phyloP scores from a whole-genome alignment of 2,113 vertebrate species.

The Heptranchias perlo region DNA sequence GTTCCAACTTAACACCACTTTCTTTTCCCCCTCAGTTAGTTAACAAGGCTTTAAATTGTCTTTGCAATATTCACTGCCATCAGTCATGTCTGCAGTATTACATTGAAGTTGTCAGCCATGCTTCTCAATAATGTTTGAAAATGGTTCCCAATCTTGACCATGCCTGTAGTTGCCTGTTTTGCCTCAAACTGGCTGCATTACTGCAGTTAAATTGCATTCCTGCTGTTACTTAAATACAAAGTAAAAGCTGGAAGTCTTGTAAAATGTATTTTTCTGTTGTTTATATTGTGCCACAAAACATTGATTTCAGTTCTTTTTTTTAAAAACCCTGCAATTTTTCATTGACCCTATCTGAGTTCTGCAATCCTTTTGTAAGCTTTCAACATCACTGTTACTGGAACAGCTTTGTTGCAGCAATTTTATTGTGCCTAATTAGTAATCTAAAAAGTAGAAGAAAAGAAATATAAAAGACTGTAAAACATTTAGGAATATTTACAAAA shows the following conservation, averaged over 20 bases:
- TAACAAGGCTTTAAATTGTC: background rate
- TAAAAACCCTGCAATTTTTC: background rate
- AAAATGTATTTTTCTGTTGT: no score
- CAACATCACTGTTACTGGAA: background rate
- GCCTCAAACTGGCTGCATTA: background rate
- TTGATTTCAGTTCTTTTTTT: no score
- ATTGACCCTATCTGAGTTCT: background rate
- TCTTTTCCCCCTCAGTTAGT: background rate
- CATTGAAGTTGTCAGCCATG: background rate
- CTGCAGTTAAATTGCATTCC: background rate
- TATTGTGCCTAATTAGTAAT: background rate
- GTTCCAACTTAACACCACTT: background rate
- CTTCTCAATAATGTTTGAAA: background rate
- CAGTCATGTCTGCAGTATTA: background rate
- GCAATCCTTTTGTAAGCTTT: background rate
- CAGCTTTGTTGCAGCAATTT: background rate
- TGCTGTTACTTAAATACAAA: background rate
- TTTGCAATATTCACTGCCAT: background rate
- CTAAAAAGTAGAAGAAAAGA: background rate
- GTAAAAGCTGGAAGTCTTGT: no score
- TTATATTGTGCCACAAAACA: no score
- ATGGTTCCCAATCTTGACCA: background rate
- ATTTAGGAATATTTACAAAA: background rate
- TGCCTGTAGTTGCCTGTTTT: background rate
- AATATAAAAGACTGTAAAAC: background rate